A percentile compares a stretch with the other conserved stretches of the same genome.
These are phyloP conservation scores for Monochamus saltuarius DNA, from an alignment of 1,140 invertebrate genomes.

Conservation along the genomic window DNA sequence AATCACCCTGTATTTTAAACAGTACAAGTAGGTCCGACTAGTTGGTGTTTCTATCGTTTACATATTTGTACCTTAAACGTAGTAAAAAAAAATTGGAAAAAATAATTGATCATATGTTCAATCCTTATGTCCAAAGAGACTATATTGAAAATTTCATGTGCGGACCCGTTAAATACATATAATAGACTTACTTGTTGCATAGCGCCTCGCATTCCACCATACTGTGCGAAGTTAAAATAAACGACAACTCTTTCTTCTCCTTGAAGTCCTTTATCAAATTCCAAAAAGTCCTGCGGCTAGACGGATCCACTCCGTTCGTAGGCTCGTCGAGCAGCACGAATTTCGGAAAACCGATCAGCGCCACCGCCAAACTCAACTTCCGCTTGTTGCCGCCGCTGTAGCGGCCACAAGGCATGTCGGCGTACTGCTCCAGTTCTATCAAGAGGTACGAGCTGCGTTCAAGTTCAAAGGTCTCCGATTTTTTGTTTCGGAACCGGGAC, in stretches of 20 bases:
- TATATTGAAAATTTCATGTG: no score
- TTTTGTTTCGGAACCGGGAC: no score
- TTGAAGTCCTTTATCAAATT: conserved; percentile 58
- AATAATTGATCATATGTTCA: no score
- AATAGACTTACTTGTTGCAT: conserved; percentile 57
- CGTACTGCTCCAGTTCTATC: conserved; percentile 45
- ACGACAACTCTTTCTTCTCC: conserved; percentile 53
- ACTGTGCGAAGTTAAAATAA: conserved; percentile 66
- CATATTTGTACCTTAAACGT: no score
- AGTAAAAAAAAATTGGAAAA: no score
- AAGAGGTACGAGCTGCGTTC: no score
- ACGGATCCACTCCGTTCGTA: conserved; percentile 69
- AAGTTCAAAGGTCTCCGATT: no score
- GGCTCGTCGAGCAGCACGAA: conserved; percentile 75
- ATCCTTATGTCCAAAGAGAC: no score
- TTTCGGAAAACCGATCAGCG: conserved; percentile 75
- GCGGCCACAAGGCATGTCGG: conserved; percentile 54
- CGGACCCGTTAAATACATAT: no score
- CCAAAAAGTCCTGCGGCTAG: conserved; percentile 66
- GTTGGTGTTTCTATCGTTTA: no score
- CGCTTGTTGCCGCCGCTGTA: conserved; percentile 82
- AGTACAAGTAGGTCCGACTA: no score
- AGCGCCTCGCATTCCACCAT: conserved; percentile 89
- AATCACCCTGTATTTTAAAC: no score
- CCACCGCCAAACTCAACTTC: conserved; percentile 78